Evolutionary conservation across 2,797 vertebrate species (phyloP).

Genomic region (Xyrichtys novacula): DNA sequence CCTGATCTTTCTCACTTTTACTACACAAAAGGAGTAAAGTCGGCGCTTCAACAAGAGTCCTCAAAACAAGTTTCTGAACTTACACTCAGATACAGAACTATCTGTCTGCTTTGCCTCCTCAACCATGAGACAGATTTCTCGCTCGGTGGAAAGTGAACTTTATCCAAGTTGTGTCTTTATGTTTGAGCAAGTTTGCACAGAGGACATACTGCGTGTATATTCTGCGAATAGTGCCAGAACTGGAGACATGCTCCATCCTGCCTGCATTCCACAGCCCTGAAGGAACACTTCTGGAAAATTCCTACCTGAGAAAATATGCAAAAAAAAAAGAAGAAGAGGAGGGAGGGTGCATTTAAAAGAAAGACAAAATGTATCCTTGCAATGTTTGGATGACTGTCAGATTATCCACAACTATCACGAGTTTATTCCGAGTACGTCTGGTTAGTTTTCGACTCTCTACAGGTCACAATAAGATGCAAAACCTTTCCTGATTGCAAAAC

Average conservation of each 20-base stretch:
- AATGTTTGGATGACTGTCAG: conserved; percentile 25
- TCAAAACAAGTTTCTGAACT: too few species aligned
- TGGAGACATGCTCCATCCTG: conserved; percentile 88
- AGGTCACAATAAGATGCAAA: conserved; percentile 29
- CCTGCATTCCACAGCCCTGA: conserved; percentile 88
- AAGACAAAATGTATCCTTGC: conserved; percentile 8
- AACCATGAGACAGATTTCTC: neutral
- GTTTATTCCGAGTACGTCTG: conserved; percentile 24
- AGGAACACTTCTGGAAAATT: conserved; percentile 88
- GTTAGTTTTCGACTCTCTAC: conserved; percentile 11
- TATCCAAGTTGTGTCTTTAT: conserved; percentile 10
- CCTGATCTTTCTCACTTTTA: too few species aligned
- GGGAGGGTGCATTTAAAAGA: neutral
- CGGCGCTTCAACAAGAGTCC: too few species aligned
- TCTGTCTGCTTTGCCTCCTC: neutral
- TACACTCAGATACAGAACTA: too few species aligned
- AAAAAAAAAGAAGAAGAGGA: conserved; percentile 3
- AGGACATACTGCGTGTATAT: conserved; percentile 15
- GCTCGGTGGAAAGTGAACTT: conserved; percentile 10
- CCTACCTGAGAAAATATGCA: conserved; percentile 60
- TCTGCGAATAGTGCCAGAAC: conserved; percentile 73
- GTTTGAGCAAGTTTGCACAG: conserved; percentile 53
- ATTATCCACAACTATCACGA: conserved; percentile 16
- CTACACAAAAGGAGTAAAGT: too few species aligned
- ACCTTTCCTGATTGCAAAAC: neutral